phyloP scores from a whole-genome alignment of 2,888 invertebrate species.

The Papilio demoleus region DNA sequence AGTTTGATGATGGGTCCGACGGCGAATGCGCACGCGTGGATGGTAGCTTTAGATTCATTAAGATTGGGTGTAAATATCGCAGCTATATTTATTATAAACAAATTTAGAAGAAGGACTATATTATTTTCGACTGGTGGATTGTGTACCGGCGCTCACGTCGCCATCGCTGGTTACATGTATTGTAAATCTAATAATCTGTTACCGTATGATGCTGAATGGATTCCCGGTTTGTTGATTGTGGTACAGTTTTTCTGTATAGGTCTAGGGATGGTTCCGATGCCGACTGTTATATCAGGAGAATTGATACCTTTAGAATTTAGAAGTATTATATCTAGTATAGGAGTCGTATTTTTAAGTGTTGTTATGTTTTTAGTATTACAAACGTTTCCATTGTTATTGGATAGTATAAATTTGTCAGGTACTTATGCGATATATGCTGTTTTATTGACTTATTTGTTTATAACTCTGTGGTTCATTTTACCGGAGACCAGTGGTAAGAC shows the following conservation, averaged over 20 bases:
- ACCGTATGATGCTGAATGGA: slow-evolving; percentile 43
- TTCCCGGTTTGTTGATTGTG: slow-evolving; percentile 43
- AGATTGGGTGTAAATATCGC: slow-evolving; percentile 57
- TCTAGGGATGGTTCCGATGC: slow-evolving; percentile 84
- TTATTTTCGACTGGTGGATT: slow-evolving; percentile 55
- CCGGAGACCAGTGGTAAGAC: slow-evolving; percentile 71
- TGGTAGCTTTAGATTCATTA: slow-evolving; percentile 58
- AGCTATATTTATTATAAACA: slow-evolving; percentile 59
- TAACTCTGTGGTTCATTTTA: slow-evolving; percentile 59
- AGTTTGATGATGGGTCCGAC: slow-evolving; percentile 55
- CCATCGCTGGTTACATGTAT: slow-evolving; percentile 59
- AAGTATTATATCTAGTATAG: slow-evolving; percentile 80
- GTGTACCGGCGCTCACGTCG: slow-evolving; percentile 53
- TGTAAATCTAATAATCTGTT: slow-evolving; percentile 51
- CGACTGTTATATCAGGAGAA: slow-evolving; percentile 88
- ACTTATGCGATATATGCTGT: slow-evolving; percentile 62
- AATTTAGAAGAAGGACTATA: slow-evolving; percentile 59
- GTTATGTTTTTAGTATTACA: slow-evolving; percentile 65
- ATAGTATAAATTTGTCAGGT: slow-evolving; percentile 58
- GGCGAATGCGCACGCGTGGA: slow-evolving; percentile 53
- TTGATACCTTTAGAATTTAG: slow-evolving; percentile 84
- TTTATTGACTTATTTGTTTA: slow-evolving; percentile 59
- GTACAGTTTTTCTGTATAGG: slow-evolving; percentile 79
- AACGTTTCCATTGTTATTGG: slow-evolving; percentile 60
- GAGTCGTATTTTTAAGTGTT: slow-evolving; percentile 60